These are phyloP conservation scores for Dysdera silvatica DNA, from an alignment of 1,140 invertebrate genomes.

Conservation along the genomic window DNA sequence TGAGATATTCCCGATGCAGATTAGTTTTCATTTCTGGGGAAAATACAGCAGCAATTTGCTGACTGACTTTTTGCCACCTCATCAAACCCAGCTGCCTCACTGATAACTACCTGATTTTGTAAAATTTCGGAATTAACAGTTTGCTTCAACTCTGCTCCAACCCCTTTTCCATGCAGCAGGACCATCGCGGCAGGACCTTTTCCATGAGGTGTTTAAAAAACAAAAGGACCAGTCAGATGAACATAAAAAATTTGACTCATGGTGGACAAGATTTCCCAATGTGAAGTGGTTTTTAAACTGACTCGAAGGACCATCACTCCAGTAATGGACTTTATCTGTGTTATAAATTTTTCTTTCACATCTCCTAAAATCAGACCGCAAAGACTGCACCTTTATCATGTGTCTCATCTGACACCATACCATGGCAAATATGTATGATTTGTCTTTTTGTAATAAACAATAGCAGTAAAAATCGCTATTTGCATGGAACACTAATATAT, in stretches of 20 bases:
- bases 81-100: too few relatives aligned
- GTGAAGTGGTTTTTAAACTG: background rate
- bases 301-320: background rate
- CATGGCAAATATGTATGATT: too few relatives aligned
- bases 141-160: too few relatives aligned
- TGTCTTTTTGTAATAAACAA: background rate
- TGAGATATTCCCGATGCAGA: background rate
- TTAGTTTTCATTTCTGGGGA: too few relatives aligned
- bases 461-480: background rate
- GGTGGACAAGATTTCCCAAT: too few relatives aligned
- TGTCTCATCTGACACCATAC: too few relatives aligned
- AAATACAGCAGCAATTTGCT: too few relatives aligned
- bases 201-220: background rate
- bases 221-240: background rate
- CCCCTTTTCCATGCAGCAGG: too few relatives aligned
- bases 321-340: background rate
- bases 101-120: background rate
- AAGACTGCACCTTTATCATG: too few relatives aligned
- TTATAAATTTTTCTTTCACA: background rate
- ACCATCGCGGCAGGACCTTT: too few relatives aligned
- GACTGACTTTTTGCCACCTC: too few relatives aligned
- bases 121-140: background rate
- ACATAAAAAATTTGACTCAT: too few relatives aligned
- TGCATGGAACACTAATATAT: background rate
- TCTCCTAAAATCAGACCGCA: background rate